A percentile compares a stretch with the other conserved stretches of the same genome.
phyloP scores from a whole-genome alignment of 92 coral and sea anemone species.

The Epizoanthus illoricatus region DNA sequence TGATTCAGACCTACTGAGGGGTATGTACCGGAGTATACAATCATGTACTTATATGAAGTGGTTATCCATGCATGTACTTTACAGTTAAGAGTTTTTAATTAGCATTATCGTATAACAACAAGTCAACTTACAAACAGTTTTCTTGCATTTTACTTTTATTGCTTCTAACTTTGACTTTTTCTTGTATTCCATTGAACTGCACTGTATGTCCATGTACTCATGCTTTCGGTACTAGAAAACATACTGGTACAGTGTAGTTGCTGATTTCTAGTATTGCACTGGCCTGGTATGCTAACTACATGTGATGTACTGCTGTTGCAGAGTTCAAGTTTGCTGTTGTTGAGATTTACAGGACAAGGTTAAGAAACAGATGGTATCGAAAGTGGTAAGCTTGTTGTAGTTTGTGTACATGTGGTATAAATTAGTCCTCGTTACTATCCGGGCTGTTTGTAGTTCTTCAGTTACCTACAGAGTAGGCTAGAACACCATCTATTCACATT shows the following conservation, averaged over 20 bases:
- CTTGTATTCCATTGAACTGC: no score
- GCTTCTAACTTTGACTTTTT: no score
- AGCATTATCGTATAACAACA: not conserved
- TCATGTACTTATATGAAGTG: not conserved
- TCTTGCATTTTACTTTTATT: not conserved
- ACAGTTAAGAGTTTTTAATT: no score
- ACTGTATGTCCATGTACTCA: no score
- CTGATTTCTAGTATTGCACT: no score
- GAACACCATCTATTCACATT: no score
- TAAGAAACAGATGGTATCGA: conserved; percentile 84
- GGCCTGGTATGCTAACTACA: no score
- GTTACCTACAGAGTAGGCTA: no score
- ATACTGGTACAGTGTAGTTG: no score
- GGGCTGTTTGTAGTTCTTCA: not conserved
- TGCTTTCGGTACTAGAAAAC: no score
- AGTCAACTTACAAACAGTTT: not conserved
- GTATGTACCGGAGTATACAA: conserved; percentile 26
- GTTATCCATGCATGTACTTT: no score
- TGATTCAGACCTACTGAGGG: conserved; percentile 69
- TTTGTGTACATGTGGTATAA: not conserved
- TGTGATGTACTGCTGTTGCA: conserved; percentile 12
- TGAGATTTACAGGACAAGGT: conserved; percentile 81
- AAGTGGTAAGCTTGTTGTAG: conserved; percentile 56
- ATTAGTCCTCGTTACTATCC: not conserved
- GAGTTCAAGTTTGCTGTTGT: conserved; percentile 89